phyloP scores from a whole-genome alignment of 2,797 vertebrate genomes.

The Platyrinchus mystaceus region DNA sequence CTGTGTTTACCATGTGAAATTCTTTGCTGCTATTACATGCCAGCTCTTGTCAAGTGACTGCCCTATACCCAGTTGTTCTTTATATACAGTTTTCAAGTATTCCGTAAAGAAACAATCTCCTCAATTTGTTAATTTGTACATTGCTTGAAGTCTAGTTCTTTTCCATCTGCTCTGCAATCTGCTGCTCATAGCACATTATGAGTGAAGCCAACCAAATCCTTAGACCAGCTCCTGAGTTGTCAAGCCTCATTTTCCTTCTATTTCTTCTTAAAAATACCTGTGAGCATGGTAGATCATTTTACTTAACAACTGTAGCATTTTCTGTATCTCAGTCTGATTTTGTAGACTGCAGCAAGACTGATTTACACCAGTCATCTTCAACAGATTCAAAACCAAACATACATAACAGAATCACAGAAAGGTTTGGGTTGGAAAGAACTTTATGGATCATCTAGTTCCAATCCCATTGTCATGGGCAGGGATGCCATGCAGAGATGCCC shows the following conservation, averaged over 20 bases:
- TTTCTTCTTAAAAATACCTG: constrained; percentile 7
- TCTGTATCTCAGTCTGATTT: background rate
- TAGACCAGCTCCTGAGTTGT: background rate
- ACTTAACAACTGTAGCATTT: background rate
- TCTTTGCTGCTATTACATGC: background rate
- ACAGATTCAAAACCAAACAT: background rate
- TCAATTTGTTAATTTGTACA: constrained; percentile 32
- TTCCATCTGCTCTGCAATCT: constrained; percentile 65
- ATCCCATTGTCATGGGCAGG: background rate
- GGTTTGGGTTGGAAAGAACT: background rate
- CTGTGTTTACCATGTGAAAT: background rate
- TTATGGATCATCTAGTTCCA: background rate
- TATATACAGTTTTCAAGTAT: constrained; percentile 10
- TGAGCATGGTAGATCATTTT: background rate
- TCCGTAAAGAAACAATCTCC: background rate
- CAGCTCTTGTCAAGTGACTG: constrained; percentile 37
- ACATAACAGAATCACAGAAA: background rate
- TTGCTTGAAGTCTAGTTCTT: constrained; percentile 49
- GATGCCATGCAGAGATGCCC: background rate
- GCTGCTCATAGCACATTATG: background rate
- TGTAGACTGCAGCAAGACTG: background rate
- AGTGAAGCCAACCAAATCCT: constrained; percentile 19
- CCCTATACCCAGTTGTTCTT: background rate
- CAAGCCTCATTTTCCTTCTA: background rate
- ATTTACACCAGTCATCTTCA: background rate